A percentile compares a stretch with the other conserved stretches of the same genome.
Evolutionary conservation across 2,113 vertebrate genomes (phyloP).

Genomic region (Hydropotes inermis): DNA sequence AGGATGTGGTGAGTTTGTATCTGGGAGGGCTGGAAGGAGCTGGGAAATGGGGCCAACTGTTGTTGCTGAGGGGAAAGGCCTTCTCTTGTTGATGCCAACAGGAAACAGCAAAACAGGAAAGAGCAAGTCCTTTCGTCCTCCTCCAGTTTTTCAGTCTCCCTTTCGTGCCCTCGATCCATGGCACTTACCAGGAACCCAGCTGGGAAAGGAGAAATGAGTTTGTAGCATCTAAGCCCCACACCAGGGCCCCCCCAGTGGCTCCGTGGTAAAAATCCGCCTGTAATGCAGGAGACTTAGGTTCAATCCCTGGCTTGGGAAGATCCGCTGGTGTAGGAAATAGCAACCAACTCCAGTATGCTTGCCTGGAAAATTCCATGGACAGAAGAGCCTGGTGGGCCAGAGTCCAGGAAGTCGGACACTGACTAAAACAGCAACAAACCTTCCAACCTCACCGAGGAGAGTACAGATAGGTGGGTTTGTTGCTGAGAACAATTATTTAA

Average conservation of each 20-base stretch:
- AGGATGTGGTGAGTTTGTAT: neutral
- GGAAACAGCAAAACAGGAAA: neutral
- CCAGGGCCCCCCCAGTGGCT: neutral
- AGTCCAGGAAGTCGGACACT: neutral
- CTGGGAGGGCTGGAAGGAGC: neutral
- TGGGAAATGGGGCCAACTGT: neutral
- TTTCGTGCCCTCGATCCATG: neutral
- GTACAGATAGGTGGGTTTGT: neutral
- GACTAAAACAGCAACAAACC: neutral
- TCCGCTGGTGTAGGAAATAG: neutral
- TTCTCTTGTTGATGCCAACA: neutral
- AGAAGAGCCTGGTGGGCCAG: neutral
- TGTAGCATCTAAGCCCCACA: neutral
- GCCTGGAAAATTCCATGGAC: neutral
- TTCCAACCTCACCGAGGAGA: fast-evolving
- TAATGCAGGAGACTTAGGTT: neutral
- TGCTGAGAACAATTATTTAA: neutral
- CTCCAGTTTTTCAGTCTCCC: neutral
- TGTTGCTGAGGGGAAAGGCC: neutral
- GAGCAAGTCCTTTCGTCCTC: neutral
- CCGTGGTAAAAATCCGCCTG: neutral
- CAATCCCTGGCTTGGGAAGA: neutral
- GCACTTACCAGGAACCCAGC: neutral
- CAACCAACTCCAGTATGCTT: neutral
- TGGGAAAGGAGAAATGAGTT: neutral